Conservation (phyloP, 92 coral and sea anemone species). For the Scolanthus callimorphus region DNA sequence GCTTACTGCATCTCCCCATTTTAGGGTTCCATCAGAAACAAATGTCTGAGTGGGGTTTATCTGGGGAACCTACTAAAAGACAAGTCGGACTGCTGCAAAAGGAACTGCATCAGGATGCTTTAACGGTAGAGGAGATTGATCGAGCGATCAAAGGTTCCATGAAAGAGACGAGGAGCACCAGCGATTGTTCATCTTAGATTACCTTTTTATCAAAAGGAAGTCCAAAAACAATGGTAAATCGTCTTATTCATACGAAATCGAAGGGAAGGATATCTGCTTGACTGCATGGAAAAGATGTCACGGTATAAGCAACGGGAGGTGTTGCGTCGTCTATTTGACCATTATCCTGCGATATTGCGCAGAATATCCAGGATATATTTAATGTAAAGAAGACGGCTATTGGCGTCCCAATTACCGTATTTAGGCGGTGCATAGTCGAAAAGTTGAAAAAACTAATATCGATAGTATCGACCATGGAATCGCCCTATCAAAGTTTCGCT, state of each 20-base stretch:
- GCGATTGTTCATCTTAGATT: slow-evolving; percentile 19
- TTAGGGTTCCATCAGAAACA: too few species aligned
- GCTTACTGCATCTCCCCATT: too few species aligned
- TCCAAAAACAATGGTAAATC: not conserved
- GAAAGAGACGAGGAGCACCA: slow-evolving; percentile 8
- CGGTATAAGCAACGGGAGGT: slow-evolving; percentile 37
- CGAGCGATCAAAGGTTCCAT: not conserved
- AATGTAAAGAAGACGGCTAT: too few species aligned
- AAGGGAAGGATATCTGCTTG: slow-evolving; percentile 27
- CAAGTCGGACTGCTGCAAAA: not conserved
- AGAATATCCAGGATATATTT: too few species aligned
- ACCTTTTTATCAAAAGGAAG: slow-evolving; percentile 1
- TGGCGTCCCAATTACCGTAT: too few species aligned
- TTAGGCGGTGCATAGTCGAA: too few species aligned
- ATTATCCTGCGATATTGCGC: too few species aligned
- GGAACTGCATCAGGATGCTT: not conserved
- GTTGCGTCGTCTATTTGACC: too few species aligned
- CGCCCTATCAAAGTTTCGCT: too few species aligned
- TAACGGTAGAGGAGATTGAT: not conserved
- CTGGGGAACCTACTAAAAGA: not conserved
- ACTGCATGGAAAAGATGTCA: slow-evolving; percentile 28
- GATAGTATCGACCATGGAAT: too few species aligned
- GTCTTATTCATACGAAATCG: slow-evolving; percentile 5
- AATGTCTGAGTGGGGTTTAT: not conserved
- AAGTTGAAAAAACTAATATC: too few species aligned